Evolutionary conservation across 2,797 vertebrate species (phyloP), one percentile per base, ranked within the genome.

Genomic region (Psittacula echo): DNA sequence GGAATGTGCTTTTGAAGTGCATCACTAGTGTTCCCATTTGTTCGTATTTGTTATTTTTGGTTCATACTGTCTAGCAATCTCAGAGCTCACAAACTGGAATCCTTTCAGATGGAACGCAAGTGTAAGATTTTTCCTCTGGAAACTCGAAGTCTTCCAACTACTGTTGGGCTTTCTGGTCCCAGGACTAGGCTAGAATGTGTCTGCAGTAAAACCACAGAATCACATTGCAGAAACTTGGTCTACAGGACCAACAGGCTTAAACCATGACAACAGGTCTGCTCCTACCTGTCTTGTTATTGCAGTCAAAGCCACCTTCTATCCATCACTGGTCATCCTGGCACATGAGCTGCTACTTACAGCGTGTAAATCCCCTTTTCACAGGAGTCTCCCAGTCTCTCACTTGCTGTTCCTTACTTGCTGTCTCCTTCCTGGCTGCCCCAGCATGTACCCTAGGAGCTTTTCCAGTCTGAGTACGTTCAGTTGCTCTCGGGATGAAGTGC

Each of bases 251-350:
- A 2, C 29, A 21, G 37, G 34, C n/a, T 58, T 34, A 58, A 34
- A 58, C n/a, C 56, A 58, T 7, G 48, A 26, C 14, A 58, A 39
- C 21, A 44, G 14, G 26, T 67, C 60, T 0, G 1, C 10, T 86
- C 22, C 44, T 64, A 18, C 17, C 45, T 72, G 3, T 1, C 10
- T 23, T 21, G 7, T 68, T 42, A 42, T 9, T 77, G 48, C 23
- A 67, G 23, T 87, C 62, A 53, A 65, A 90, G 47, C 37, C 13
- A 1, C 7, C 44, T 58, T 85, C 45, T 70, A 1, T 32, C 26
- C 19, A 2, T 34, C 32, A 12, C 0, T 1, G 20, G 15, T 56
- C n/a, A 29, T 21, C 14, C 4, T 18, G 42, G 29, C 42, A 27
- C 22, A 47, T 14, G 23, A 77, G 62, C 37, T 71, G 73, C 34